Base-by-base conservation (phyloP, 2,888 invertebrate species). In the Acanthosoma haemorrhoidale region DNA sequence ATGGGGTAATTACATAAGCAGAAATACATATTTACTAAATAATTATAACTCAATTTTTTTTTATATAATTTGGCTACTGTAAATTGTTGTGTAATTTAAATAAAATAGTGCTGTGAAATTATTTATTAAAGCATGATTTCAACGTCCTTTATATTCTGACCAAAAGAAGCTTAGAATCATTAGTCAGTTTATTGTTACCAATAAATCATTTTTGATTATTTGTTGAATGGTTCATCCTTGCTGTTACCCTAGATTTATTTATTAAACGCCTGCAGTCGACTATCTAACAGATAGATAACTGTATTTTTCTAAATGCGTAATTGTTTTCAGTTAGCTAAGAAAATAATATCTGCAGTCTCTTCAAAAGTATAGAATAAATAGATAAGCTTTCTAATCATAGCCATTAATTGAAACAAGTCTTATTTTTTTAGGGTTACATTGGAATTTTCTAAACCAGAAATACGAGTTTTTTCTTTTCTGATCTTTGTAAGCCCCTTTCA, bases 101-200 rank as follows among this genome's bases (percentile, higher is more conserved):
- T 29, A n/a, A 51, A 11, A 25, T n/a, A n/a, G 25, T 25, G 51
- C 51, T 51, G 29, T n/a, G 21, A 25, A 25, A 51, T 18, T 51
- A 51, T 25, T 51, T 51, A 51, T 51, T 51, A 51, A 25, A 21
- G 6, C 29, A 25, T 8, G 5, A 5, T 51, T 29, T 6, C n/a
- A n/a, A n/a, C n/a, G n/a, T n/a, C n/a, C n/a, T n/a, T 6, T 51
- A n/a, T 21, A 25, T 51, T 51, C 51, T 9, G 16, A 51, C 11
- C 25, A 51, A 43, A 43, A 25, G 25, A 51, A 51, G 6, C 51
- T 51, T 2, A 51, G n/a, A n/a, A n/a, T n/a, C n/a, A n/a, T n/a
- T n/a, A n/a, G n/a, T n/a, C n/a, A 51, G 51, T 51, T 25, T 51
- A 25, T 51, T 51, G 51, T 51, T 51, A 51, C 51, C 51, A 51